phyloP scores from a whole-genome alignment of 2,888 invertebrate genomes.

The Caenorhabditis uteleia region DNA sequence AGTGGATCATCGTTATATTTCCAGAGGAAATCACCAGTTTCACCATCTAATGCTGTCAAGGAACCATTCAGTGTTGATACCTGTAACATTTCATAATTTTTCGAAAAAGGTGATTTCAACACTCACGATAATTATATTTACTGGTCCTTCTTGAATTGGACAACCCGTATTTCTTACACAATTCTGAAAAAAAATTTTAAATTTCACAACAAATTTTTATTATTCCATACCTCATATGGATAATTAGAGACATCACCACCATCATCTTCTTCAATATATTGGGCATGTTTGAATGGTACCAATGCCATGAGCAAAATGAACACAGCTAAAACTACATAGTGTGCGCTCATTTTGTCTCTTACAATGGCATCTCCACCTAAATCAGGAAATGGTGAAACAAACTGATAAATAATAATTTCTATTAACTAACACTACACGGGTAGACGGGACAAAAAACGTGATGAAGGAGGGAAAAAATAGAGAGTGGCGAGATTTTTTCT shows the following conservation, averaged over 20 bases:
- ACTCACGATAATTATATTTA: conserved; percentile 22
- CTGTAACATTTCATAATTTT: not conserved
- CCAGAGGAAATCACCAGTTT: conserved; percentile 30
- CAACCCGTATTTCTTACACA: conserved; percentile 7
- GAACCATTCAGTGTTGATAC: conserved; percentile 27
- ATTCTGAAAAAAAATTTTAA: conserved; percentile 1
- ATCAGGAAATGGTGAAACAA: conserved; percentile 1
- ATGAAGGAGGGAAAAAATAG: conserved; percentile 3
- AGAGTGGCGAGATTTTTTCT: too few relatives aligned
- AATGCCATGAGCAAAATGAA: conserved; percentile 31
- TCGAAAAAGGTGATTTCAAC: not conserved
- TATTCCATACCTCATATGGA: conserved; percentile 6
- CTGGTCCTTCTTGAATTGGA: conserved; percentile 2
- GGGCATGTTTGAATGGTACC: conserved; percentile 24
- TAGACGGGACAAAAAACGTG: conserved; percentile 16
- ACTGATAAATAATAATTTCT: not conserved
- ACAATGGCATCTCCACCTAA: conserved; percentile 38
- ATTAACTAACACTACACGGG: not conserved
- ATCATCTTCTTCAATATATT: conserved; percentile 14
- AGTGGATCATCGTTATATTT: conserved; percentile 22
- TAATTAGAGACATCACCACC: conserved; percentile 3
- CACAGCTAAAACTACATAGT: conserved; percentile 32
- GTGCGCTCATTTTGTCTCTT: conserved; percentile 24
- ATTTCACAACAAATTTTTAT: not conserved
- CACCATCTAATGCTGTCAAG: conserved; percentile 30